Base-by-base conservation (phyloP, 1,140 invertebrate species). In the Holcopasites calliopsidis region DNA sequence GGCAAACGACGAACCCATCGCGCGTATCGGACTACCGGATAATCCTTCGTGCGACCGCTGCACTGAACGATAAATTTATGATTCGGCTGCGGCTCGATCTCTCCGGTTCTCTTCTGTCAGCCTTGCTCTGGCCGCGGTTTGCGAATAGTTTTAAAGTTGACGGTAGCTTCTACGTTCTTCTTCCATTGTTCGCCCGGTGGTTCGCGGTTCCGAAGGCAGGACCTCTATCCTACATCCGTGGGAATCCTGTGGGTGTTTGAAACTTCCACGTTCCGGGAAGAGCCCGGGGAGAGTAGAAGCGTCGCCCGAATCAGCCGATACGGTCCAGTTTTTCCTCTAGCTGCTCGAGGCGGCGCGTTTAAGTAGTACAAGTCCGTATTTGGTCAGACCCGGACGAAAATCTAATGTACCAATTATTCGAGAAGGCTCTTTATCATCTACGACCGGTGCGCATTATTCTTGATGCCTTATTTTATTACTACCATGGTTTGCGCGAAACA, bases 161-260 rank as follows among this genome's bases (percentile, higher is more conserved):
- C 16, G n/a, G 18, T n/a, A 31, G 18, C 31, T 57, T 57, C 10
- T 47, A 47, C n/a, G n/a, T n/a, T n/a, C n/a, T n/a, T n/a, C n/a
- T n/a, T n/a, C n/a, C n/a, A n/a, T n/a, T n/a, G n/a, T n/a, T n/a
- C n/a, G n/a, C n/a, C 8, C 10, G 5, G 3, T 31, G 47, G 26
- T 49, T 44, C 38, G 71, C 18, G 71, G 71, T 74, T 21, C 21
- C 28, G 0, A 69, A 62, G 38, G 61, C 55, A 26, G 23, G 42
- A 35, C 60, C n/a, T 70, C 38, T 61, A 70, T 70, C 35, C 58
- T 50, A 71, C 55, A 72, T 81, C 68, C 80, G 80, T 82, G 79
- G 74, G 80, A 82, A 81, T 68, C 55, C 11, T 38, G 28, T 82
- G 57, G 73, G 50, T 80, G 79, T 40, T 65, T 38, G 72, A 33